Percentiles rank a stretch among this genome's conserved stretches.
These are phyloP conservation scores for Phengaris arion DNA, from an alignment of 2,888 invertebrate genomes.

Conservation along the genomic window DNA sequence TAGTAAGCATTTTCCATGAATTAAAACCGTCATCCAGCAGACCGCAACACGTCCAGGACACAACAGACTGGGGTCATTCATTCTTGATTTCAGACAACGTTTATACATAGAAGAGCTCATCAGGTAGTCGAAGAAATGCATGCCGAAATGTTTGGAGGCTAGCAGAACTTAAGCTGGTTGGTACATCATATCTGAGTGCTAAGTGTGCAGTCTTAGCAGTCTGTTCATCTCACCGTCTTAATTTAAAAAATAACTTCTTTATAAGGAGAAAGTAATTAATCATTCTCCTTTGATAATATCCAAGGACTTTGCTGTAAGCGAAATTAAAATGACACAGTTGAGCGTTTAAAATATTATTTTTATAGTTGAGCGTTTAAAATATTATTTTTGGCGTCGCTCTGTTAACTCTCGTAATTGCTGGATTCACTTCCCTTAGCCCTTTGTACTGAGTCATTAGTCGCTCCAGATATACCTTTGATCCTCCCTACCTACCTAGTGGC, in stretches of 20 bases:
- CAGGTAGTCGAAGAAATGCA: too few species aligned
- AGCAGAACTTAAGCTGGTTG: background rate
- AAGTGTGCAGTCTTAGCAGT: too few species aligned
- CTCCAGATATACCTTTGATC: background rate
- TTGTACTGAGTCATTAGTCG: background rate
- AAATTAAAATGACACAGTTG: constrained; percentile 26
- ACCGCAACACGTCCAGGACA: background rate
- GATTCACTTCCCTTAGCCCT: constrained; percentile 6
- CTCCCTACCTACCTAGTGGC: background rate
- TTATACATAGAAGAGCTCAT: too few species aligned
- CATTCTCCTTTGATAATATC: background rate
- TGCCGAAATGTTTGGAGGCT: too few species aligned
- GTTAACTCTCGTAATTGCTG: constrained; percentile 24
- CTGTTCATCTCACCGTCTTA: background rate
- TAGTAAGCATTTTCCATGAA: too few species aligned
- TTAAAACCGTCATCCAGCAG: background rate
- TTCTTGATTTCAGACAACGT: background rate
- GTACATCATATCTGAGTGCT: background rate
- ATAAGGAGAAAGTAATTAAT: constrained; percentile 7
- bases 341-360: constrained; percentile 19
- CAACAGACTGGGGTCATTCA: background rate
- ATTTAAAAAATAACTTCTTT: background rate
- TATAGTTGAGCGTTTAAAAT: constrained; percentile 18
- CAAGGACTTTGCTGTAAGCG: background rate
- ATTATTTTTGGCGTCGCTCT: constrained; percentile 21